Percentiles rank a stretch among this genome's conserved stretches.
These are phyloP conservation scores for Odontesthes bonariensis DNA, from an alignment of 2,113 vertebrate species.

Conservation along the genomic window DNA sequence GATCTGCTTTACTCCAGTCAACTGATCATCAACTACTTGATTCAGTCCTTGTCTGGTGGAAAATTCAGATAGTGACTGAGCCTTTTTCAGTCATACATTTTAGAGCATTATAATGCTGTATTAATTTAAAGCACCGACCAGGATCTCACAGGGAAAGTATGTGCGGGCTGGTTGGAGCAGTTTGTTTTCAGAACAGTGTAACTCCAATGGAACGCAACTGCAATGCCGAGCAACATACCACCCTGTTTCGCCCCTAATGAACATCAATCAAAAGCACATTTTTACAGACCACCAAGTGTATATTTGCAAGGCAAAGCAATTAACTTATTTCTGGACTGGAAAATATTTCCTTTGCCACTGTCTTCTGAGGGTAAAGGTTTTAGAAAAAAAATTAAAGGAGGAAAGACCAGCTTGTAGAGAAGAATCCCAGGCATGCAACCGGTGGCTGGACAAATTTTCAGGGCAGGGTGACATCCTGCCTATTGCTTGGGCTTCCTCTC, in stretches of 20 bases:
- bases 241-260: constrained; percentile 64
- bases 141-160: constrained; percentile 74
- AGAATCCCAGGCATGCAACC: constrained; percentile 75
- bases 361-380: constrained; percentile 61
- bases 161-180: constrained; percentile 59
- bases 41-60: constrained; percentile 35
- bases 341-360: constrained; percentile 73
- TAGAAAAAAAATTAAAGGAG: constrained; percentile 45
- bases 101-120: constrained; percentile 55
- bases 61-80: constrained; percentile 38
- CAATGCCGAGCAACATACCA: constrained; percentile 58
- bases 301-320: constrained; percentile 55
- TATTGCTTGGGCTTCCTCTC: constrained; percentile 40
- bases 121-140: constrained; percentile 57
- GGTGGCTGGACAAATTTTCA: constrained; percentile 50
- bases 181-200: constrained; percentile 75
- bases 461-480: constrained; percentile 62
- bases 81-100: constrained; percentile 42
- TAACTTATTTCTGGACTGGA: constrained; percentile 75
- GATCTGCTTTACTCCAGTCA: constrained; percentile 19
- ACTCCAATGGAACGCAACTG: constrained; percentile 69
- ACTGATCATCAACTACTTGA: constrained; percentile 24
- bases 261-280: constrained; percentile 67
- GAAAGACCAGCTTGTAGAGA: constrained; percentile 53
- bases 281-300: constrained; percentile 63